Percentiles rank a stretch among this genome's conserved stretches.
These are phyloP conservation scores for Thamnaconus septentrionalis DNA, from an alignment of 2,113 vertebrate genomes.

Conservation along the genomic window DNA sequence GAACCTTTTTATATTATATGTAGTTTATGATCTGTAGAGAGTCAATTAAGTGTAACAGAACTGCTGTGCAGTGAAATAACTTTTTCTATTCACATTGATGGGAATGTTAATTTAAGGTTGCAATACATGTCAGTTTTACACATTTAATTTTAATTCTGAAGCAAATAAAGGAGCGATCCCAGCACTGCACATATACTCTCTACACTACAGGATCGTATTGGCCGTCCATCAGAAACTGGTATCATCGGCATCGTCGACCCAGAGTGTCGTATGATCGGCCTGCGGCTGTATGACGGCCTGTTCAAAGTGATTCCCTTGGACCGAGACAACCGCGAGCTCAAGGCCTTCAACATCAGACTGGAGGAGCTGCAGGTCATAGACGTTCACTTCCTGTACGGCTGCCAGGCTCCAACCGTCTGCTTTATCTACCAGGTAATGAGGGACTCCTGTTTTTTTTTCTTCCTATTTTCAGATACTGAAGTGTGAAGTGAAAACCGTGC, in stretches of 20 bases:
- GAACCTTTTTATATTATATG: too few species aligned
- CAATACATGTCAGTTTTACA: too few species aligned
- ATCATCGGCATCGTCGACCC: conserved; percentile 98
- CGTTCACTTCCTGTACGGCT: conserved; percentile 95
- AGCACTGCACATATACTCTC: too few species aligned
- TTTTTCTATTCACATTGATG: too few species aligned
- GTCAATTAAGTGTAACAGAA: too few species aligned
- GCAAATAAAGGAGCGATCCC: too few species aligned
- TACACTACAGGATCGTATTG: conserved; percentile 88
- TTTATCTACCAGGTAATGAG: conserved; percentile 93
- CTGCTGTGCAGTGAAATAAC: too few species aligned
- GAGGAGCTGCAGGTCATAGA: conserved; percentile 98
- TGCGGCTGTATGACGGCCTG: conserved; percentile 93
- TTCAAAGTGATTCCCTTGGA: conserved; percentile 98
- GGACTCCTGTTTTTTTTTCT: not conserved
- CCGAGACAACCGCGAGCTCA: conserved; percentile 94
- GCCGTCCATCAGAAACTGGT: conserved; percentile 95
- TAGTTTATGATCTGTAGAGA: too few species aligned
- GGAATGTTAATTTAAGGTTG: too few species aligned
- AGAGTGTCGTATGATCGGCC: conserved; percentile 96
- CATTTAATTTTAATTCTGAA: too few species aligned
- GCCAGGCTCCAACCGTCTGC: conserved; percentile 96
- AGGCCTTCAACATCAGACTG: conserved; percentile 97
- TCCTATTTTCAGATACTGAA: not conserved
- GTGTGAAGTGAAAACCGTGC: not conserved